Evolutionary conservation across 2,888 invertebrate genomes (phyloP).

Genomic region (Psylliodes chrysocephalus): DNA sequence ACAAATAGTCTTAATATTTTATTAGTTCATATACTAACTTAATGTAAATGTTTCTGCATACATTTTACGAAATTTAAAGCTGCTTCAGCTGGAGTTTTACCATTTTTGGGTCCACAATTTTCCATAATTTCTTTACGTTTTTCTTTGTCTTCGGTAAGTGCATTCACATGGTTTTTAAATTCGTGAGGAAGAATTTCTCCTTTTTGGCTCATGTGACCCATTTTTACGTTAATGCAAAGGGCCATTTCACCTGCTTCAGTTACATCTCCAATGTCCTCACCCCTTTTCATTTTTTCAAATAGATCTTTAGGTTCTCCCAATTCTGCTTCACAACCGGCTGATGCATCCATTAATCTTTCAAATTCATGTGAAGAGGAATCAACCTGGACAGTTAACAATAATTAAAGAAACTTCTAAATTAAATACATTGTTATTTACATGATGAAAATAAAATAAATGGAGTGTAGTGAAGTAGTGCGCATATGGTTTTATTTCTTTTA

Average conservation of each 20-base stretch:
- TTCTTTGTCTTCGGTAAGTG: not conserved
- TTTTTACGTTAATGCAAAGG: not conserved
- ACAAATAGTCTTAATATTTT: too few species aligned
- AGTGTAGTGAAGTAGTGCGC: too few species aligned
- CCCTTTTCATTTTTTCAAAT: not conserved
- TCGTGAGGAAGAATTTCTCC: not conserved
- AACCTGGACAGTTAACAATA: too few species aligned
- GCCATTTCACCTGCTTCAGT: not conserved
- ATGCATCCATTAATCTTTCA: too few species aligned
- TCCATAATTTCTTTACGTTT: not conserved
- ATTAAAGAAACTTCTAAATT: too few species aligned
- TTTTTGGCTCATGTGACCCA: not conserved
- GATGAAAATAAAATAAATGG: too few species aligned
- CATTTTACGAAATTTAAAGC: slow-evolving; percentile 5
- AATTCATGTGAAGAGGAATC: too few species aligned
- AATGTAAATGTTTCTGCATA: too few species aligned
- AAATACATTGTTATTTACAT: too few species aligned
- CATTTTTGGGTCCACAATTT: slow-evolving; percentile 12
- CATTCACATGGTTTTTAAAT: not conserved
- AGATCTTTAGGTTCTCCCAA: not conserved
- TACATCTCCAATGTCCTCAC: not conserved
- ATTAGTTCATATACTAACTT: too few species aligned
- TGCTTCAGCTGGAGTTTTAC: slow-evolving; percentile 16
- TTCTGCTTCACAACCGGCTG: not conserved
- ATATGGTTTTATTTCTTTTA: too few species aligned